A percentile compares a stretch with the other conserved stretches of the same genome.
These are phyloP conservation scores for Cynopterus sphinx DNA, from an alignment of 2,797 vertebrate species.

Conservation along the genomic window DNA sequence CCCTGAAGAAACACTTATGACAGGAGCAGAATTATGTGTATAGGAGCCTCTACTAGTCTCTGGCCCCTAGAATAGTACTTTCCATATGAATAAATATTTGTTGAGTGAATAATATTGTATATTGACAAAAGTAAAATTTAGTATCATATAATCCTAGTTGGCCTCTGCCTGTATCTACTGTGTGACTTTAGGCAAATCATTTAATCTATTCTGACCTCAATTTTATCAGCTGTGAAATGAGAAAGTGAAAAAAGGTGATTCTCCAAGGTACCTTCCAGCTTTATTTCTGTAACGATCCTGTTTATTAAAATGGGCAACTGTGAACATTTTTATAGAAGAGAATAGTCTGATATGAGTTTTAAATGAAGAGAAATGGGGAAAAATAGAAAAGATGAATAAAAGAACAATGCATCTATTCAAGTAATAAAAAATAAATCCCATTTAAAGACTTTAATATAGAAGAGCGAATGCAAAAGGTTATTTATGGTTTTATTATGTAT, in stretches of 20 bases:
- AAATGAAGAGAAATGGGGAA: conserved; percentile 33
- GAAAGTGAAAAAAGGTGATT: background rate
- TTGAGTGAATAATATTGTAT: background rate
- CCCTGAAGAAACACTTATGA: background rate
- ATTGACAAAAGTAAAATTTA: conserved; percentile 49
- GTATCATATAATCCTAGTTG: background rate
- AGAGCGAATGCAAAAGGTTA: background rate
- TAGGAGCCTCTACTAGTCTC: background rate
- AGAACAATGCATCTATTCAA: background rate
- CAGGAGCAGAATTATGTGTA: background rate
- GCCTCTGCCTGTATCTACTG: background rate
- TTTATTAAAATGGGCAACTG: conserved; percentile 57
- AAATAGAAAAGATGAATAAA: conserved; percentile 38
- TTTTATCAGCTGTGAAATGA: conserved; percentile 64
- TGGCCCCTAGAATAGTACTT: background rate
- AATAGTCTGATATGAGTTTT: background rate
- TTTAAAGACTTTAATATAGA: background rate
- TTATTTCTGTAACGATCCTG: background rate
- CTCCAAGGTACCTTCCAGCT: conserved; percentile 24
- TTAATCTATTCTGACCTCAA: conserved; percentile 56
- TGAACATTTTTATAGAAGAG: conserved; percentile 15
- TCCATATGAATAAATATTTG: background rate
- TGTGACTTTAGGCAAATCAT: conserved; percentile 59
- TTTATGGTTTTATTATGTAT: background rate
- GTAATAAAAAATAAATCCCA: conserved; percentile 21